Evolutionary conservation across 2,113 vertebrate species (phyloP).

Genomic region (Echinops telfairi): DNA sequence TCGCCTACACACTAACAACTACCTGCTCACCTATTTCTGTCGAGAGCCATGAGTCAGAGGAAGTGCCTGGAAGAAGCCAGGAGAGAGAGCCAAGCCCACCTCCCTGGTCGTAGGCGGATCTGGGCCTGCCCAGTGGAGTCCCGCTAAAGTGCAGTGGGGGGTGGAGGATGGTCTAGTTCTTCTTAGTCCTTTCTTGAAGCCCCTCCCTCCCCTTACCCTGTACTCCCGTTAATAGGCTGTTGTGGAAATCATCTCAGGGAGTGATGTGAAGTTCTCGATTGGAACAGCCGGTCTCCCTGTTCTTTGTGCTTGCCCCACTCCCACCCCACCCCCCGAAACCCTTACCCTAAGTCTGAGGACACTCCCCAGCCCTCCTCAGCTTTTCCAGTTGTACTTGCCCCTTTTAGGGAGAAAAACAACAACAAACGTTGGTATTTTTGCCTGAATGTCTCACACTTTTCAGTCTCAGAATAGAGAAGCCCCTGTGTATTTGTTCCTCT

Average conservation of each 20-base stretch:
- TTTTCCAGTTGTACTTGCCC: not conserved
- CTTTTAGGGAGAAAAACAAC: not conserved
- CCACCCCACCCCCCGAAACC: not conserved
- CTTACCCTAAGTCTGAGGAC: not conserved
- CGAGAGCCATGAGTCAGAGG: not conserved
- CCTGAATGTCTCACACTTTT: not conserved
- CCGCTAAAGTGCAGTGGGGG: not conserved
- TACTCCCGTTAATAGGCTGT: not conserved
- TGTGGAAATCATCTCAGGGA: not conserved
- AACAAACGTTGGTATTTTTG: not conserved
- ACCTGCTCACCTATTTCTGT: not conserved
- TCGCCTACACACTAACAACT: not conserved
- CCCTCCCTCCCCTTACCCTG: not conserved
- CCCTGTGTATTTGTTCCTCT: not conserved
- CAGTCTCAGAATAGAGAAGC: constrained; percentile 10
- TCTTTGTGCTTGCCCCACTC: not conserved
- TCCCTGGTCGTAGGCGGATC: not conserved
- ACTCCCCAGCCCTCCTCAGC: not conserved
- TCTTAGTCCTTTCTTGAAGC: not conserved
- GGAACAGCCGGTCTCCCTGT: accelerated
- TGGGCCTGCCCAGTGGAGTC: not conserved
- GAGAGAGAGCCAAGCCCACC: no score
- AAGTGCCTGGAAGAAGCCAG: not conserved
- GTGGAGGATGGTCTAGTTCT: not conserved
- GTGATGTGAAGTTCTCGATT: not conserved